phyloP scores from a whole-genome alignment of 2,888 invertebrate genomes.

The Meloe dianella region DNA sequence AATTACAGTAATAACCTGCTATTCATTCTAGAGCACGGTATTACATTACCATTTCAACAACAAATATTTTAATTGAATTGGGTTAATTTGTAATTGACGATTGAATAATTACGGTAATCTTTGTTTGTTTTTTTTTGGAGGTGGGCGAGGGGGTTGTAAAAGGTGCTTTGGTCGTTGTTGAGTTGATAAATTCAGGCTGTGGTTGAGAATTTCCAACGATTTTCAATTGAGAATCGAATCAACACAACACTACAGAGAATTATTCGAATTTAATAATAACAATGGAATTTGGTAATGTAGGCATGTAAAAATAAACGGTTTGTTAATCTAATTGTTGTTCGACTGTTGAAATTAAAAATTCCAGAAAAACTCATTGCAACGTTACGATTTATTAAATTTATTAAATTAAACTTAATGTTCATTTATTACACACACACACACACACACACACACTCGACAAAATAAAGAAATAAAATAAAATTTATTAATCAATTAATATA shows the following conservation, averaged over 20 bases:
- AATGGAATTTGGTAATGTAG: neutral
- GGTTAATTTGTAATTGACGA: slow-evolving; percentile 13
- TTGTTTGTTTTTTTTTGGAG: too few species aligned
- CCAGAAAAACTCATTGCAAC: too few species aligned
- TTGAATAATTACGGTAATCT: neutral
- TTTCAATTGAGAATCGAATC: too few species aligned
- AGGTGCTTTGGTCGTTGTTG: too few species aligned
- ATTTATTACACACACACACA: neutral
- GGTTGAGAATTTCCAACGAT: too few species aligned
- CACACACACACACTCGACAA: neutral
- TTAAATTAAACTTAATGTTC: neutral
- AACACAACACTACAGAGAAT: neutral
- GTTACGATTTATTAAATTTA: too few species aligned
- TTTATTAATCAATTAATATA: too few species aligned
- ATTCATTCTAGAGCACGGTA: slow-evolving; percentile 6
- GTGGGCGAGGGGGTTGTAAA: too few species aligned
- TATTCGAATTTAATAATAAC: neutral
- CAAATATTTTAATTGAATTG: slow-evolving; percentile 14
- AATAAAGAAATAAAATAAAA: too few species aligned
- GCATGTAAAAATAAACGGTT: neutral
- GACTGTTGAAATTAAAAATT: slow-evolving; percentile 1
- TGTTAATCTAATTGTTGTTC: neutral
- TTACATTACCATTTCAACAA: slow-evolving; percentile 17
- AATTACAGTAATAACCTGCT: slow-evolving; percentile 17
- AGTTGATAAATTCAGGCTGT: too few species aligned